Base-by-base conservation (phyloP, 92 coral and sea anemone species). In the Phenganax subtilis region DNA sequence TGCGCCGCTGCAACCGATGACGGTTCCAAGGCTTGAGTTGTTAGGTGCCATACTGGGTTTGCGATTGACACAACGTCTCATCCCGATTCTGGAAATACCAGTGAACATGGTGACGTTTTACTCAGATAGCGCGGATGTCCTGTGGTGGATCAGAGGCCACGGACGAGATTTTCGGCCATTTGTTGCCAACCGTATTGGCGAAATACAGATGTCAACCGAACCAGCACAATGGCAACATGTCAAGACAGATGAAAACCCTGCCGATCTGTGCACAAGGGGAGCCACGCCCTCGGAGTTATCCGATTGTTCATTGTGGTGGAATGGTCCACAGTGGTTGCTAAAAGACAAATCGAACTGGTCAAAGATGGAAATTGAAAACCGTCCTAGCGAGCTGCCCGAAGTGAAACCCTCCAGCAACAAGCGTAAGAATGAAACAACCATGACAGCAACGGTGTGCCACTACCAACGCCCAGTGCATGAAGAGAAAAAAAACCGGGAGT, bases 171-270 rank as follows among this genome's bases (percentile, higher is more conserved):
- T 85, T 75, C 81, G 85, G 8, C 84, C 90, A 0, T 87, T 87
- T 51, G 76, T 87, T 12, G 80, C 89, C 0, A 87, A 90, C 66
- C 55, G 89, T 28, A 56, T 90, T 57, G 87, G 90, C 7, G 90
- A 90, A 71, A 75, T 87, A 10, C 93, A 90, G 64, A 77, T 68
- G 77, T 51, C 10, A 29, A 82, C 85, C 0, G 84, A 78, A 3
- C 89, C 88, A 51, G 55, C 76, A 2, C 90, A 87, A 75, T 89
- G 90, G 90, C 85, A 82, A 65, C 84, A 85, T 82, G 88, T 88
- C 29, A 71, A 84, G 15, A 88, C 89, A 15, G 80, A 73, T 11
- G 58, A 89, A n/a, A 89, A 75, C 12, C 89, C 89, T 16, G 91
- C 91, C 3, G 87, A 89, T 63, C 51, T 88, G 12, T 78, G 84